These are phyloP conservation scores for Mantis religiosa DNA, from an alignment of 2,888 invertebrate species.

Conservation along the genomic window DNA sequence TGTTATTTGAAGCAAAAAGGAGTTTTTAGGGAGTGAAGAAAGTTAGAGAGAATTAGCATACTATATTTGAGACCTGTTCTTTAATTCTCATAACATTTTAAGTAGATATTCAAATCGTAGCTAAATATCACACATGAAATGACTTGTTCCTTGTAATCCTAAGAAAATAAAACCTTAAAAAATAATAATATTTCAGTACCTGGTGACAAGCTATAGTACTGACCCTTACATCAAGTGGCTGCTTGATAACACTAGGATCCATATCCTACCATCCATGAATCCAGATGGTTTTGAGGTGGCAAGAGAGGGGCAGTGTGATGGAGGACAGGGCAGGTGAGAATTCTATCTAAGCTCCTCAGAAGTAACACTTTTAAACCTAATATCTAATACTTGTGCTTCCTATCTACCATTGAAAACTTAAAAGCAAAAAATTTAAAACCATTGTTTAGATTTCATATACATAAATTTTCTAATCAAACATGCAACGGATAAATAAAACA, in stretches of 20 bases:
- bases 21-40: too few relatives aligned
- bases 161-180: not conserved
- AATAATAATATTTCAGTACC: constrained; percentile 57
- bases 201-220: constrained; percentile 75
- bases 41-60: too few relatives aligned
- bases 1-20: too few relatives aligned
- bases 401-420: too few relatives aligned
- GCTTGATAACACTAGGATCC: constrained; percentile 91
- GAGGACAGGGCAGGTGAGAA: constrained; percentile 75
- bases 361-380: not conserved
- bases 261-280: constrained; percentile 97
- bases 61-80: too few relatives aligned
- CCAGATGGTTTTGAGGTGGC: constrained; percentile 96
- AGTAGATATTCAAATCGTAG: not conserved
- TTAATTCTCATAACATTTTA: not conserved
- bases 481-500: too few relatives aligned
- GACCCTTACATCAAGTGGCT: constrained; percentile 87
- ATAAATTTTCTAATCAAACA: too few relatives aligned
- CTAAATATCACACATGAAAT: not conserved
- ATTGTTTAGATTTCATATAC: too few relatives aligned
- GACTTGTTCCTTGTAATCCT: not conserved
- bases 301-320: constrained; percentile 82
- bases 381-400: not conserved
- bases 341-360: not conserved
- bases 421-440: too few relatives aligned